These are phyloP conservation scores for Drosophila malerkotliana DNA, from an alignment of 1,140 invertebrate species.

Conservation along the genomic window DNA sequence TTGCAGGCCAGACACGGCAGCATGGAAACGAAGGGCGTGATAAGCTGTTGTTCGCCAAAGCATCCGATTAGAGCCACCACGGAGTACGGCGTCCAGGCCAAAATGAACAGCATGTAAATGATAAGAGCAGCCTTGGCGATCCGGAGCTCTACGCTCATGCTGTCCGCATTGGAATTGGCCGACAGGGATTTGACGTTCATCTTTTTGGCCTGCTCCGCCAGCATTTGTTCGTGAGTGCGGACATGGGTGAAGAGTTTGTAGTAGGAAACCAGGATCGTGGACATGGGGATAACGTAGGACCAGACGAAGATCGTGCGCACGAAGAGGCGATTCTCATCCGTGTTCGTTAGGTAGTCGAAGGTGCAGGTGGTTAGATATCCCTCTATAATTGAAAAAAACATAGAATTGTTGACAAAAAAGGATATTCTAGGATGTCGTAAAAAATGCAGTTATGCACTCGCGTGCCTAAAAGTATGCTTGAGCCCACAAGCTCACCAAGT, in stretches of 20 bases:
- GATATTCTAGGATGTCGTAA: background rate
- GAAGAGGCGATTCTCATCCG: slow-evolving; percentile 88
- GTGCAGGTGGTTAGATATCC: slow-evolving; percentile 91
- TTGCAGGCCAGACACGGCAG: slow-evolving; percentile 89
- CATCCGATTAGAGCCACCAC: slow-evolving; percentile 89
- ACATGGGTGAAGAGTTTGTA: slow-evolving; percentile 88
- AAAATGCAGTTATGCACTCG: background rate
- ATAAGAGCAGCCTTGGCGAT: slow-evolving; percentile 91
- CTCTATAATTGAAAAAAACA: slow-evolving; percentile 84
- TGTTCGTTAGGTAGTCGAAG: slow-evolving; percentile 90
- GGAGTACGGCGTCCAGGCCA: slow-evolving; percentile 91
- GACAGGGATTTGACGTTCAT: slow-evolving; percentile 92
- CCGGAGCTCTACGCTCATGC: slow-evolving; percentile 88
- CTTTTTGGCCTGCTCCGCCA: slow-evolving; percentile 91
- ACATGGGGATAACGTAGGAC: slow-evolving; percentile 89
- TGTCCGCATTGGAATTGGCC: slow-evolving; percentile 88
- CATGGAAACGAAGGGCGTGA: slow-evolving; percentile 90
- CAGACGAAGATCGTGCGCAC: slow-evolving; percentile 88
- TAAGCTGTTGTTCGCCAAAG: slow-evolving; percentile 88
- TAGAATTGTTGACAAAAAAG: background rate
- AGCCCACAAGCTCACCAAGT: background rate
- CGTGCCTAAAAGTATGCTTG: background rate
- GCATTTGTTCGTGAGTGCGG: slow-evolving; percentile 90
- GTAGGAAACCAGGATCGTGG: slow-evolving; percentile 89
- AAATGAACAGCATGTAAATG: slow-evolving; percentile 90